Conservation (phyloP, 2,113 vertebrate species). For the Cyanistes caeruleus region DNA sequence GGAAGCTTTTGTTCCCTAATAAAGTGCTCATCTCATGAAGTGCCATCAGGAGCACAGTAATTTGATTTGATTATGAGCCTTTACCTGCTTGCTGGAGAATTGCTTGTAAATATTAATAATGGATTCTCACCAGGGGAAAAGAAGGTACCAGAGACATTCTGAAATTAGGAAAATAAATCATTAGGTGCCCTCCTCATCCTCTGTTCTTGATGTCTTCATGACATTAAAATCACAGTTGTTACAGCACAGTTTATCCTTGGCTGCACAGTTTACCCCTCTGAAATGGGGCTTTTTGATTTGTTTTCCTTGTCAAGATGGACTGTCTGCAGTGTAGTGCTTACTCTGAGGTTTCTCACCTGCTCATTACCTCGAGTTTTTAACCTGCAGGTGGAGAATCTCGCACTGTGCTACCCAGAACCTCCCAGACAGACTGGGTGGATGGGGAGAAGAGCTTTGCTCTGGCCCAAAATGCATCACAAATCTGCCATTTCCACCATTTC, state of each 20-base stretch:
- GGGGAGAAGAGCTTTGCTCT: not conserved
- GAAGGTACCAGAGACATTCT: not conserved
- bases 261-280: not conserved
- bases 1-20: constrained; percentile 62
- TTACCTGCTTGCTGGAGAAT: constrained; percentile 8
- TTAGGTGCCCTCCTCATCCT: not conserved
- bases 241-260: not conserved
- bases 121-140: not conserved
- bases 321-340: not conserved
- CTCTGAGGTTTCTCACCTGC: not conserved
- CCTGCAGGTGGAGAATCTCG: not conserved
- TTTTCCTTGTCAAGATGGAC: not conserved
- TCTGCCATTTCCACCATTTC: not conserved
- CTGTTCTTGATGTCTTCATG: not conserved
- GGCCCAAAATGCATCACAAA: not conserved
- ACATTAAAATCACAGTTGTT: not conserved
- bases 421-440: not conserved
- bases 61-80: constrained; percentile 24
- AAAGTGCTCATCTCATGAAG: constrained; percentile 23
- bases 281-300: not conserved
- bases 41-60: constrained; percentile 19
- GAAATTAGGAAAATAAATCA: not conserved
- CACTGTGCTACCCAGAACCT: not conserved
- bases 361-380: not conserved
- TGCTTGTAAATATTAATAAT: constrained; percentile 48